Evolutionary conservation across 2,888 invertebrate species (phyloP), one percentile per base, ranked within the genome.

Genomic region (Eulithis prunata): DNA sequence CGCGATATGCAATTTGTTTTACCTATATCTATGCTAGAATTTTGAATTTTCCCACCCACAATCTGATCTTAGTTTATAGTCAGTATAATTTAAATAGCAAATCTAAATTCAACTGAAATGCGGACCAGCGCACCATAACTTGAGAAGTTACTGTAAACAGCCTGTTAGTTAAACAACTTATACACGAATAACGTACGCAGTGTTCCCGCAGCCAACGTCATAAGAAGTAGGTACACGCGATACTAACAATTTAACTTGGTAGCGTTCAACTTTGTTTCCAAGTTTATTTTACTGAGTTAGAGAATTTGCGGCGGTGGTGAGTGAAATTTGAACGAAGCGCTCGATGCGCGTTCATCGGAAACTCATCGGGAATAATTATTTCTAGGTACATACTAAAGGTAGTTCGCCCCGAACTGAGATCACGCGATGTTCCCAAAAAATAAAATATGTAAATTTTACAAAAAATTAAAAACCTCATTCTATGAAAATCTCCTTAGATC

Each of bases 171-270:
- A 41, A 64, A 46, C 61, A 56, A 62, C 58, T 57, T 64, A 53
- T 45, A 28, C 41, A 41, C 61, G 52, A 55, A 62, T 64, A 64
- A 66, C 57, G 21, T 49, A 58, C 53, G 13, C 53, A 46, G 52
- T 45, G 41, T 52, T 52, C 36, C 41, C 47, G 11, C 49, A 57
- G 51, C 59, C 56, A 59, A 58, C 59, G 21, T 21, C 21, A 63
- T 62, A 59, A 43, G 49, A 59, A 59, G 36, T 66, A 54, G 1
- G 32, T 32, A 32, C 58, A 56, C 64, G 60, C 61, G 58, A 66
- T 61, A 59, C 47, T 57, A 60, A 58, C 66, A 66, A 66, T 61
- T 62, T 57, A 63, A 63, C 65, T 65, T 56, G 14, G 28, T 52
- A 52, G 59, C 55, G 58, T 66, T 38, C 41, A 60, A 60, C 52